Percentiles rank a stretch among this genome's conserved stretches.
Evolutionary conservation across 2,113 vertebrate species (phyloP).

Genomic region (Caranx melampygus): DNA sequence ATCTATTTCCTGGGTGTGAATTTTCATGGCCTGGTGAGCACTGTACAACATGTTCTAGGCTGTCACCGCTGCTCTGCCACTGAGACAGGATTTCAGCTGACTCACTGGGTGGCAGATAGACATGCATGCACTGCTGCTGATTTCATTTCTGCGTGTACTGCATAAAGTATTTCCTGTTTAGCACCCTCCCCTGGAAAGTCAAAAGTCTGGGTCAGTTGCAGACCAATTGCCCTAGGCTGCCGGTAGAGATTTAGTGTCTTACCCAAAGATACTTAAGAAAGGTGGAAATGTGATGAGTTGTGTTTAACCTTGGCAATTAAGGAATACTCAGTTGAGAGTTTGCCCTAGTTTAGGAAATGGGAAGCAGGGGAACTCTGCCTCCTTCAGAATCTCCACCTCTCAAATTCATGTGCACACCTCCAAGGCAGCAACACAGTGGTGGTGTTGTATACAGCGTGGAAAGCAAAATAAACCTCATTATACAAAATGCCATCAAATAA

Average conservation of each 20-base stretch:
- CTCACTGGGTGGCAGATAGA: conserved; percentile 3
- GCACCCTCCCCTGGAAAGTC: neutral
- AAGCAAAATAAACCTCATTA: too few relatives aligned
- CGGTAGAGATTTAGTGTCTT: neutral
- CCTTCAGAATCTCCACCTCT: too few relatives aligned
- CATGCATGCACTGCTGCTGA: neutral
- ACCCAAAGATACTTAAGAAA: too few relatives aligned
- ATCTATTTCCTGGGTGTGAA: conserved; percentile 36
- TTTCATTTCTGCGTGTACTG: neutral
- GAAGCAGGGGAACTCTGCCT: neutral
- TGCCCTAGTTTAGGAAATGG: neutral
- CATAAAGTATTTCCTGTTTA: neutral
- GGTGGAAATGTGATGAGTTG: neutral
- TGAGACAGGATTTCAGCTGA: conserved; percentile 34
- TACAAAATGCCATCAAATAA: too few relatives aligned
- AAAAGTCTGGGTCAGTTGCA: neutral
- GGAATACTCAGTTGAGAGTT: neutral
- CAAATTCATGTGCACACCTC: too few relatives aligned
- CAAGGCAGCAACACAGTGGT: too few relatives aligned
- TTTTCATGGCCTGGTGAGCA: conserved; percentile 31
- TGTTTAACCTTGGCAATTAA: neutral
- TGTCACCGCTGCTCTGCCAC: neutral
- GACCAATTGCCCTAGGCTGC: neutral
- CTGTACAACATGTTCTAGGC: conserved; percentile 22
- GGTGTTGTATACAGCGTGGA: too few relatives aligned